Evolutionary conservation across 2,888 invertebrate genomes (phyloP).

Genomic region (Sturmia bella): DNA sequence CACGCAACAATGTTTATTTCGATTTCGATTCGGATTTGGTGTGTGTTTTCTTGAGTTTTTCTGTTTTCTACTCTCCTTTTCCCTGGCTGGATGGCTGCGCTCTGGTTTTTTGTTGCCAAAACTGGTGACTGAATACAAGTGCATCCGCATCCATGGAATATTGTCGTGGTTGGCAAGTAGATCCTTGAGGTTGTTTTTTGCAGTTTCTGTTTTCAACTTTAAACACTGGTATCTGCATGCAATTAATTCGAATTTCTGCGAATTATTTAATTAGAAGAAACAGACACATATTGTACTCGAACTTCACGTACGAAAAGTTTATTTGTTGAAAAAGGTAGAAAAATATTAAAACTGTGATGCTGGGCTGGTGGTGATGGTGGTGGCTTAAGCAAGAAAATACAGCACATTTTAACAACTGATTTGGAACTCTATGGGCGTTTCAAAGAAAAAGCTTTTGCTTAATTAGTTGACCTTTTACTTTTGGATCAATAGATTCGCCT

Average conservation of each 20-base stretch:
- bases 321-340: constrained; percentile 29
- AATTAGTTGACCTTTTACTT: too few species aligned
- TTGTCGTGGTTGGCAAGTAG: constrained; percentile 61
- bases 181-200: constrained; percentile 57
- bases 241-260: constrained; percentile 83
- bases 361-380: not conserved
- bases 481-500: too few species aligned
- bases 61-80: constrained; percentile 10
- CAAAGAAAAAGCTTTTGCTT: not conserved
- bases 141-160: constrained; percentile 56
- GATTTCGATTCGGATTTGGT: constrained; percentile 54
- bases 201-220: constrained; percentile 54
- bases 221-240: constrained; percentile 78
- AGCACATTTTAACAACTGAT: constrained; percentile 10
- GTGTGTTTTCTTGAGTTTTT: constrained; percentile 3
- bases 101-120: constrained; percentile 1
- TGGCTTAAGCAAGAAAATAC: constrained; percentile 33
- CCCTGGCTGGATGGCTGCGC: constrained; percentile 28
- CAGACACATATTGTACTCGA: constrained; percentile 70
- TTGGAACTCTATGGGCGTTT: not conserved
- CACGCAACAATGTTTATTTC: constrained; percentile 69
- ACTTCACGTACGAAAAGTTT: constrained; percentile 30
- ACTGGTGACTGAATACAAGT: constrained; percentile 45
- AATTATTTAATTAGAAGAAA: constrained; percentile 82
- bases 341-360: too few species aligned